Evolutionary conservation across 2,113 vertebrate species (phyloP).

Genomic region (Nesogale talazaci): DNA sequence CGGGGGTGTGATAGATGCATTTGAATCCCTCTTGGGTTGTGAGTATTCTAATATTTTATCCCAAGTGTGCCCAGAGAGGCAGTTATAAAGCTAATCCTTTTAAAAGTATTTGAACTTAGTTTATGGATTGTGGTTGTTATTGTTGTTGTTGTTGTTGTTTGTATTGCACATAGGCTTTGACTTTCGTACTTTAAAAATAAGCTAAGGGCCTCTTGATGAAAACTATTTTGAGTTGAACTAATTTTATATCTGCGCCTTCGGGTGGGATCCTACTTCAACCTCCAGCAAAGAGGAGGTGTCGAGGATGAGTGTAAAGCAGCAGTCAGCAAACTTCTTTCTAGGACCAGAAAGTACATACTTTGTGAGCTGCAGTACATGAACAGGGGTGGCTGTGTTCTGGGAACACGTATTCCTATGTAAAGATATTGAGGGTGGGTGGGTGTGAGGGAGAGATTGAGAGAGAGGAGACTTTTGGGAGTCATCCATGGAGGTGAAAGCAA

Average conservation of each 20-base stretch:
- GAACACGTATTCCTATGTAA: conserved; percentile 49
- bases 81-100: conserved; percentile 41
- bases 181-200: neutral
- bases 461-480: neutral
- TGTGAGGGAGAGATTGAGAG: neutral
- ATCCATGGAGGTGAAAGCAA: neutral
- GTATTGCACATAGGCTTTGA: no score
- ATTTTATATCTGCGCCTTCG: neutral
- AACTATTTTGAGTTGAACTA: conserved; percentile 44
- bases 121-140: no score
- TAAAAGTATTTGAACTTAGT: neutral
- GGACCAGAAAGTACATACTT: neutral
- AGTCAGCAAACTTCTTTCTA: neutral
- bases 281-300: neutral
- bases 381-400: neutral
- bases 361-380: neutral
- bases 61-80: neutral
- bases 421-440: neutral
- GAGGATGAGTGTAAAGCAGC: neutral
- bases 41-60: conserved; percentile 15
- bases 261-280: neutral
- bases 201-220: neutral
- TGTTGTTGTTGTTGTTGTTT: no score
- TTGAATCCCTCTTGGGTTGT: neutral
- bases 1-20: neutral